Base-by-base conservation (phyloP, 2,797 vertebrate species). In the Chrosomus eos region DNA sequence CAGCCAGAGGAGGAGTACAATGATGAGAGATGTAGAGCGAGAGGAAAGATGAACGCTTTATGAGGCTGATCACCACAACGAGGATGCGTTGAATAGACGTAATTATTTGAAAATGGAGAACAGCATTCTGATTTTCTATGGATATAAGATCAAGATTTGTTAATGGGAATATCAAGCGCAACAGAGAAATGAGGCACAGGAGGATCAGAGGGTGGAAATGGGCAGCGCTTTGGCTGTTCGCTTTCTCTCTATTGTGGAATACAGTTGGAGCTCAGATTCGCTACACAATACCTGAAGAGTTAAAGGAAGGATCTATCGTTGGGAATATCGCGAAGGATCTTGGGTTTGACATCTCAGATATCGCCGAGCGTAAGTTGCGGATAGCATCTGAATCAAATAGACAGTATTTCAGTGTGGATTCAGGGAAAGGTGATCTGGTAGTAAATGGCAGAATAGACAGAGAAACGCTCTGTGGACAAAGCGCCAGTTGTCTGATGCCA, bases 291-390 rank as follows among this genome's bases (percentile, higher is more conserved):
- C 93, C 93, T 0, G 95, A 96, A 89, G 95, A 95, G 87, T 89
- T 95, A 77, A 93, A 93, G 1, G 91, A 92, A 80, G 95, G 94
- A n/a, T 91, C 93, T 81, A 92, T 94, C 64, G 94, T 96, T 87
- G 95, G 95, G 88, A 93, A 93, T 91, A 91, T 95, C 51, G 94
- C 93, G 1, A 94, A 94, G 89, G 95, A 95, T 89, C 89, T 95
- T 84, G 94, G 93, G 76, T 92, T 95, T 4, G 93, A 92, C 88
- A 85, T 93, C 88, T 86, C 91, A 31, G 94, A 95, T 48, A 89
- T 95, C 83, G 91, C 92, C 16, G 90, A 92, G 78, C 94, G 94
- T 85, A 95, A 95, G 1, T 89, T 96, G 67, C 91, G 92, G 89
- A 93, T 96, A 85, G 92, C 93, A 45, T 95, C 95, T 0, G 92